Evolutionary conservation across 53 echinoderm and acorn worm species (phyloP).

Genomic region (Echinarachnius parma): DNA sequence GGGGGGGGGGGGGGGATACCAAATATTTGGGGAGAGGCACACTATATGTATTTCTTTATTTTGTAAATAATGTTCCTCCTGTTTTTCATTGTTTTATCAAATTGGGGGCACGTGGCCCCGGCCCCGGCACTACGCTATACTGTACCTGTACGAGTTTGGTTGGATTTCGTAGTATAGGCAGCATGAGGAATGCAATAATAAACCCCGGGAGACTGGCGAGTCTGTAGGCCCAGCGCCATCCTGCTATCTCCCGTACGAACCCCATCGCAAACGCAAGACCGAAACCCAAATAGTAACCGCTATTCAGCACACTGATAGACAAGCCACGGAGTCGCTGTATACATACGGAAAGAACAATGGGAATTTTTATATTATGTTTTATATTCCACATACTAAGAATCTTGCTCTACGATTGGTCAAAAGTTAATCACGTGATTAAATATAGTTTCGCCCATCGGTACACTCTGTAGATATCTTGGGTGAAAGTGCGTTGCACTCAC

Average conservation of each 20-base stretch:
- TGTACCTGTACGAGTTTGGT: constrained; percentile 24
- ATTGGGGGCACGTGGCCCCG: too few relatives aligned
- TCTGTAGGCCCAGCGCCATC: constrained; percentile 42
- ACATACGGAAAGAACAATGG: too few relatives aligned
- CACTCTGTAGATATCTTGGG: too few relatives aligned
- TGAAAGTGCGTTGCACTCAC: too few relatives aligned
- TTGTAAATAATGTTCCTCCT: not conserved
- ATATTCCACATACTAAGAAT: too few relatives aligned
- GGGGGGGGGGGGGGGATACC: too few relatives aligned
- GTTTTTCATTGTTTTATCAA: not conserved
- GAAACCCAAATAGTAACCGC: constrained; percentile 12
- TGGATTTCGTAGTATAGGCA: constrained; percentile 23
- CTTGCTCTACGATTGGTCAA: too few relatives aligned
- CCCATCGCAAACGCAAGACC: constrained; percentile 24
- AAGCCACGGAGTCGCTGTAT: constrained; percentile 23
- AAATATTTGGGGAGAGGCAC: too few relatives aligned
- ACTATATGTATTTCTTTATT: not conserved
- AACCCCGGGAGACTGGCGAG: constrained; percentile 22
- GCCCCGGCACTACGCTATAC: too few relatives aligned
- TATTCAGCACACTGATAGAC: constrained; percentile 10
- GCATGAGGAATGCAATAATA: constrained; percentile 5
- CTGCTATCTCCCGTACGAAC: constrained; percentile 18
- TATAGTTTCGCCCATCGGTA: too few relatives aligned
- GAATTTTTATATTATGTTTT: too few relatives aligned
- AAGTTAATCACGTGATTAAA: too few relatives aligned